Evolutionary conservation across 2,113 vertebrate genomes (phyloP), one percentile per base, ranked within the genome.

Genomic region (Talpa occidentalis): DNA sequence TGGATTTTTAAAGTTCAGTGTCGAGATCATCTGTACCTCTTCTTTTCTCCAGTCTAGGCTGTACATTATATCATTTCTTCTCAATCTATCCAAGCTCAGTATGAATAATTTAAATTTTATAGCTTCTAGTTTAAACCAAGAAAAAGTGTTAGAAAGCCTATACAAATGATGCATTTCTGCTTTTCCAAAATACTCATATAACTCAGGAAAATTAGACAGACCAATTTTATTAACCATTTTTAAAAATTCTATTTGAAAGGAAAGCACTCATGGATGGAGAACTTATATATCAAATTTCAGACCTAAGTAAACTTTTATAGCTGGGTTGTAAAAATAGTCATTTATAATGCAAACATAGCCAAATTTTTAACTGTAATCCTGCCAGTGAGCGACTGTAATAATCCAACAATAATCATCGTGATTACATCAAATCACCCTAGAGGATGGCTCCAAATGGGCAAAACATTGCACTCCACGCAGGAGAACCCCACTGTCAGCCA

Each of bases 301-400:
- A 95, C 83, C 0, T 97, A 98, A 98, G 97, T 97, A 97, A 98
- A 98, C 96, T 98, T 98, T 98, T 98, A 98, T 95, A 97, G 97
- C 91, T 6, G 15, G 98, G 96, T 96, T 97, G 96, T 98, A 98
- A 98, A 97, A 98, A 97, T 96, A 98, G 93, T 97, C 98, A 97
- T 98, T 98, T 98, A 98, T 97, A 97, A 93, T 97, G 95, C 91
- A 98, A 98, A 98, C 95, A 96, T 88, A 97, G 98, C 97, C 98
- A 98, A 97, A 96, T 89, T 93, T 97, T 98, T 98, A 98, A 98
- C 98, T 98, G 97, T 97, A 97, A 97, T 97, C 82, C 94, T 98
- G 98, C 98, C 97, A 97, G 94, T 97, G 93, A 94, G 88, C 70
- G 95, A 94, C 97, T 97, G 93, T 93, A 98, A 98, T 97, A 98